phyloP scores from a whole-genome alignment of 2,113 vertebrate genomes.

The Sinocyclocheilus anshuiensis region DNA sequence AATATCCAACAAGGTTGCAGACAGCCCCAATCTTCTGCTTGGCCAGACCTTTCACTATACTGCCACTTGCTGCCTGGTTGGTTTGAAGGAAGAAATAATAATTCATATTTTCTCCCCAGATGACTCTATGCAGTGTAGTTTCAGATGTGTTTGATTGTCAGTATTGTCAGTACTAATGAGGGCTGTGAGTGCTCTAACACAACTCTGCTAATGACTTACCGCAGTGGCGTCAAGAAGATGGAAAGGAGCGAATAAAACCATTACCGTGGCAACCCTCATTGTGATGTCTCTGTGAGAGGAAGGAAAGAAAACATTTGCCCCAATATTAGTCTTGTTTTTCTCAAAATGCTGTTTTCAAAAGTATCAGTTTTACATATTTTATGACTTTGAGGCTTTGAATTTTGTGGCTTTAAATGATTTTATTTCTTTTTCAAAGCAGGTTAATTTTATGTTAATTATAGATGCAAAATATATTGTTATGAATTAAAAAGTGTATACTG shows the following conservation, averaged over 20 bases:
- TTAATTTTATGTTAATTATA: not conserved
- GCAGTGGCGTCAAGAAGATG: conserved; percentile 65
- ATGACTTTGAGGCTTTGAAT: not conserved
- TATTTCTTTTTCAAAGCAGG: not conserved
- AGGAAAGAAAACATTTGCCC: not conserved
- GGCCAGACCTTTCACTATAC: conserved; percentile 81
- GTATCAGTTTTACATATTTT: not conserved
- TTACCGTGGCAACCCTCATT: conserved; percentile 62
- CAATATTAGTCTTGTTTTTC: not conserved
- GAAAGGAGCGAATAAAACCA: conserved; percentile 69
- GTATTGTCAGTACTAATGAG: conserved; percentile 23
- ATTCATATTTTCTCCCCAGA: not conserved
- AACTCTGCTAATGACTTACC: conserved; percentile 58
- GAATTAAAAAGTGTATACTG: not conserved
- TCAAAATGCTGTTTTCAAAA: conserved; percentile 3
- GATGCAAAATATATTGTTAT: not conserved
- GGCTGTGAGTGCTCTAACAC: conserved; percentile 10
- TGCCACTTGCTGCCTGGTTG: conserved; percentile 69
- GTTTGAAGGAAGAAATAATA: not conserved
- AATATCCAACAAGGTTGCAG: conserved; percentile 74
- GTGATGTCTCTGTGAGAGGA: conserved; percentile 68
- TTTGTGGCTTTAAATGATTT: not conserved
- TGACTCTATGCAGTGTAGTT: not conserved
- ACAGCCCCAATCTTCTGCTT: conserved; percentile 84
- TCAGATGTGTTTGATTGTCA: not conserved